These are phyloP conservation scores for Seladonia tumulorum DNA, from an alignment of 2,888 invertebrate genomes.

Conservation along the genomic window DNA sequence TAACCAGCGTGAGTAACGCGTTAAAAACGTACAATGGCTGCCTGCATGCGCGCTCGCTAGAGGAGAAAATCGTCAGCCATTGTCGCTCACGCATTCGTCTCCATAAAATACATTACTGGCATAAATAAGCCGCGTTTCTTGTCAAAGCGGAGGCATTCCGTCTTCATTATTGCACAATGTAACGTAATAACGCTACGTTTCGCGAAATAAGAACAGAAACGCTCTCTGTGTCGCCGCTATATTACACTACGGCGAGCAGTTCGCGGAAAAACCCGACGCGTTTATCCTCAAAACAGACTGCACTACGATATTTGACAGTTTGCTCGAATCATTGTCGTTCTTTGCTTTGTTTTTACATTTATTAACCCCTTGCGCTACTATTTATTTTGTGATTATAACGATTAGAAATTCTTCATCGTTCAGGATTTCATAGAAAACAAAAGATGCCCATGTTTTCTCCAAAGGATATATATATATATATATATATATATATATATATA, in stretches of 20 bases:
- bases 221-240: neutral
- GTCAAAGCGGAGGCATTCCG: neutral
- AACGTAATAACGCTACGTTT: conserved; percentile 1
- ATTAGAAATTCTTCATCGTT: no score
- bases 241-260: neutral
- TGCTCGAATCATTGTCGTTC: neutral
- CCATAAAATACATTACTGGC: neutral
- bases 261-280: neutral
- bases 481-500: no score
- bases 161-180: conserved; percentile 11
- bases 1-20: conserved; percentile 47
- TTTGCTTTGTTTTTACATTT: neutral
- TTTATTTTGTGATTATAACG: no score
- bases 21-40: conserved; percentile 48
- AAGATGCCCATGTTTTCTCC: no score
- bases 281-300: neutral
- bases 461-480: no score
- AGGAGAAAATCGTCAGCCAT: neutral
- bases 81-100: neutral
- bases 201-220: neutral
- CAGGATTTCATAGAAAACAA: no score
- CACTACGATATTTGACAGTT: neutral
- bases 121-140: conserved; percentile 13
- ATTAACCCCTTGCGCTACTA: no score
- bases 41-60: neutral